These are phyloP conservation scores for Spea hammondii DNA, from an alignment of 2,797 vertebrate genomes.

Conservation along the genomic window DNA sequence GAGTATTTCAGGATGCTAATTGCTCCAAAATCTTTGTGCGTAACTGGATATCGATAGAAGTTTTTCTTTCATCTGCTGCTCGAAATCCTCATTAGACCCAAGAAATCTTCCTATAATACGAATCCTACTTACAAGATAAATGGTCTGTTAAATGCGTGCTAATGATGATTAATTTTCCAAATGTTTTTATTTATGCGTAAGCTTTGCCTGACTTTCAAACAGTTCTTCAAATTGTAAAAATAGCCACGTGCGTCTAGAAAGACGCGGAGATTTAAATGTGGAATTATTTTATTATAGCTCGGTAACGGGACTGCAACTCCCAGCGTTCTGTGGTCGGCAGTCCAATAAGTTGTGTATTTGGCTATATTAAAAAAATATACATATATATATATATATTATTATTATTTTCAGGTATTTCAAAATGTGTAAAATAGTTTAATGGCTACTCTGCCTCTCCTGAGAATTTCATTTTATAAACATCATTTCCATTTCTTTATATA, in stretches of 20 bases:
- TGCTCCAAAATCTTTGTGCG: slow-evolving; percentile 36
- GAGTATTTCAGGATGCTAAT: slow-evolving; percentile 44
- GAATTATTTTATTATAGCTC: too few species aligned
- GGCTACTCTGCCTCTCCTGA: too few species aligned
- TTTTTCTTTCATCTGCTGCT: slow-evolving; percentile 38
- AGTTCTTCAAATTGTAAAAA: slow-evolving; percentile 18
- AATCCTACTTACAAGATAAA: slow-evolving; percentile 40
- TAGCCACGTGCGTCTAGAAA: slow-evolving; percentile 9
- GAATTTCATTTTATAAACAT: too few species aligned
- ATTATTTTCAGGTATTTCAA: neutral
- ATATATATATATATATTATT: neutral
- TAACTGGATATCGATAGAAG: slow-evolving; percentile 37
- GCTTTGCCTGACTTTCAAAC: slow-evolving; percentile 17
- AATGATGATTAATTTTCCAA: slow-evolving; percentile 41
- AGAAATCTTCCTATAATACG: slow-evolving; percentile 25
- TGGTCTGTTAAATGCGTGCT: slow-evolving; percentile 31
- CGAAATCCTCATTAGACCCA: slow-evolving; percentile 44
- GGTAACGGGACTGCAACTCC: too few species aligned
- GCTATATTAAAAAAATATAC: too few species aligned
- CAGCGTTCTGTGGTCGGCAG: too few species aligned
- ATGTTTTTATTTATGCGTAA: slow-evolving; percentile 23
- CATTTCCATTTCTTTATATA: too few species aligned
- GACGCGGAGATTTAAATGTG: neutral
- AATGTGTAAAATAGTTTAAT: too few species aligned
- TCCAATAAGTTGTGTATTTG: too few species aligned